A percentile compares a stretch with the other conserved stretches of the same genome.
Evolutionary conservation across 1,140 invertebrate genomes (phyloP).

Genomic region (Papilio helenus): DNA sequence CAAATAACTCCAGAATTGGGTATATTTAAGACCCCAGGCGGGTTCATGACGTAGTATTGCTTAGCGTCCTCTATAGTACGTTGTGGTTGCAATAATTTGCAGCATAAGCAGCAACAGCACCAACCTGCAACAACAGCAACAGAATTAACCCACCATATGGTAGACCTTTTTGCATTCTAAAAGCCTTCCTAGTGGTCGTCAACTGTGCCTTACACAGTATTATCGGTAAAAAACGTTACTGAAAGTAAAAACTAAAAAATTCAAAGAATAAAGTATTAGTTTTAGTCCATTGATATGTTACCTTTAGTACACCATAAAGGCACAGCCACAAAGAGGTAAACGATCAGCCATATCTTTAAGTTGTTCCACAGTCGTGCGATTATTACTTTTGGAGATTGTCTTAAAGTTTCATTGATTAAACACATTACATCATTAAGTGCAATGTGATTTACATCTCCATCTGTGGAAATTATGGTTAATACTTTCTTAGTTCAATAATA

Average conservation of each 20-base stretch:
- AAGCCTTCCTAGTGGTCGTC: too few relatives aligned
- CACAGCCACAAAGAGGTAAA: conserved; percentile 56
- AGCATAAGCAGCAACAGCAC: conserved; percentile 67
- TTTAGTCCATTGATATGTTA: conserved; percentile 15
- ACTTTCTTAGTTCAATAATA: neutral
- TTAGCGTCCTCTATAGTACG: conserved; percentile 61
- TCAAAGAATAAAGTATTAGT: too few relatives aligned
- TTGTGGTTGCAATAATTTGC: conserved; percentile 59
- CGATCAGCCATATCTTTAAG: conserved; percentile 52
- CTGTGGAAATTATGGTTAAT: neutral
- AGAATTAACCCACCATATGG: too few relatives aligned
- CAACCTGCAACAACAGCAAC: conserved; percentile 49
- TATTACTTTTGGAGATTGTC: conserved; percentile 11
- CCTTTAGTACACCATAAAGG: conserved; percentile 67
- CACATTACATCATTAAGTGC: conserved; percentile 41
- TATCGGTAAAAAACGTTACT: too few relatives aligned
- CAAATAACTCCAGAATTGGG: conserved; percentile 43
- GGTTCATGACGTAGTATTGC: conserved; percentile 54
- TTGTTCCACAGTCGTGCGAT: conserved; percentile 44
- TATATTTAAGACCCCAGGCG: conserved; percentile 57
- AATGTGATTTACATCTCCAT: conserved; percentile 14
- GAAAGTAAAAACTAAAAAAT: too few relatives aligned
- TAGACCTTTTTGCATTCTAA: too few relatives aligned
- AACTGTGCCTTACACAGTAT: too few relatives aligned
- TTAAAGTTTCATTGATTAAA: conserved; percentile 39